Conservation (phyloP, 2,113 vertebrate species). For the Pimephales promelas region DNA sequence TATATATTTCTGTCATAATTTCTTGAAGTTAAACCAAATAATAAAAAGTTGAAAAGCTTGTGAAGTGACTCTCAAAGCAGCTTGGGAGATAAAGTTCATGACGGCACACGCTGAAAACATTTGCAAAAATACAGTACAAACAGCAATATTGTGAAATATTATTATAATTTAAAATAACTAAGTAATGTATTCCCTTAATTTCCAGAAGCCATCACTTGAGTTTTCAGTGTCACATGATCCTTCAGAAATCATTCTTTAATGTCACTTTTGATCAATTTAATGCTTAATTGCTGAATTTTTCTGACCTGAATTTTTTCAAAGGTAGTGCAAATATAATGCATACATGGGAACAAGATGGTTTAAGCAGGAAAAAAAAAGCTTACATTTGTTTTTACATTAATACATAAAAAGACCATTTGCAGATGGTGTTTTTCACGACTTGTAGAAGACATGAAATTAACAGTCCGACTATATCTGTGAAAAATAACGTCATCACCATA, state of each 20-base stretch:
- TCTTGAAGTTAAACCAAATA: too few species aligned
- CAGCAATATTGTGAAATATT: not conserved
- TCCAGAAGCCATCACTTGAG: not conserved
- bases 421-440: conserved; percentile 15
- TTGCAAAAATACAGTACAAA: not conserved
- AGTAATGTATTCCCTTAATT: not conserved
- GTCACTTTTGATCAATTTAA: not conserved
- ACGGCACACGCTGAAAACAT: too few species aligned
- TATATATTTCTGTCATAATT: too few species aligned
- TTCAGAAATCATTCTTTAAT: not conserved
- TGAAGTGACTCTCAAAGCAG: too few species aligned
- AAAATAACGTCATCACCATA: conserved; percentile 19
- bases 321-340: not conserved
- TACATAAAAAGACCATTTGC: not conserved
- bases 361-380: too few species aligned
- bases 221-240: not conserved
- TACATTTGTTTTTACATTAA: not conserved
- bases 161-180: not conserved
- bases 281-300: not conserved
- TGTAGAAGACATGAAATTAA: not conserved
- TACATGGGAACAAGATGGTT: not conserved
- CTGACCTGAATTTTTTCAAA: not conserved
- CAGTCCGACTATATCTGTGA: not conserved
- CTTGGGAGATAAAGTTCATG: too few species aligned
- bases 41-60: too few species aligned